Evolutionary conservation across 2,888 invertebrate genomes (phyloP), one percentile per base, ranked within the genome.

Genomic region (Nephrocerus scutellatus): DNA sequence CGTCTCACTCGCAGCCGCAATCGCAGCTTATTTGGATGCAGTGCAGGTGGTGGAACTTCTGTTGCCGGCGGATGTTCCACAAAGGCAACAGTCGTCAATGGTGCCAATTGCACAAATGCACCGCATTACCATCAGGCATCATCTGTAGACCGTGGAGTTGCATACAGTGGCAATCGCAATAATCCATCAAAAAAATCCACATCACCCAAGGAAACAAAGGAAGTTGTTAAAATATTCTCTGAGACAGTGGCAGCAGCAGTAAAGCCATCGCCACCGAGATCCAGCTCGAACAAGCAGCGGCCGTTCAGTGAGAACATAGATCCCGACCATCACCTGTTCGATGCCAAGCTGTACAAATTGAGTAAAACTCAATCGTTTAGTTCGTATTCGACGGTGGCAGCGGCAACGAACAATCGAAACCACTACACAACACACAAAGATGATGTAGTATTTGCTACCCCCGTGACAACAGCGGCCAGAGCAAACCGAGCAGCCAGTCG

Each of bases 1-100:
- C 74, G 75, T 39, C 66, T 76, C 9, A 77, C 77, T 56, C 71
- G 77, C 43, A 75, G 75, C 40, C 71, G 79, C 2, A 74, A 74
- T 49, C 70, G 75, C 2, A 60, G 54, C 15, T 48, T 67, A 14
- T 51, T 53, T 23, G 62, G 70, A 33, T 60, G 60, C 22, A 60
- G 60, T 22, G 42, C 51, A 7, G 30, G 38, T 4, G 44, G 50
- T 13, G 36, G 30, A 20, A 29, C 15, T 29, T 6, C 6, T 15
- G 14, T 14, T 16, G 8, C 14, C 30, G 6, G 12, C 19, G 10
- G 10, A 5, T 10, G 10, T n/a, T n/a, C n/a, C n/a, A n/a, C n/a
- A n/a, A n/a, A n/a, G n/a, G 62, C 62, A n/a, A 48, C 55, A 31
- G 54, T 55, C 28, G 49, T 55, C 12, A 56, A 47, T 8, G 62